phyloP scores from a whole-genome alignment of 2,888 invertebrate genomes.

The Clepsis dumicolana region DNA sequence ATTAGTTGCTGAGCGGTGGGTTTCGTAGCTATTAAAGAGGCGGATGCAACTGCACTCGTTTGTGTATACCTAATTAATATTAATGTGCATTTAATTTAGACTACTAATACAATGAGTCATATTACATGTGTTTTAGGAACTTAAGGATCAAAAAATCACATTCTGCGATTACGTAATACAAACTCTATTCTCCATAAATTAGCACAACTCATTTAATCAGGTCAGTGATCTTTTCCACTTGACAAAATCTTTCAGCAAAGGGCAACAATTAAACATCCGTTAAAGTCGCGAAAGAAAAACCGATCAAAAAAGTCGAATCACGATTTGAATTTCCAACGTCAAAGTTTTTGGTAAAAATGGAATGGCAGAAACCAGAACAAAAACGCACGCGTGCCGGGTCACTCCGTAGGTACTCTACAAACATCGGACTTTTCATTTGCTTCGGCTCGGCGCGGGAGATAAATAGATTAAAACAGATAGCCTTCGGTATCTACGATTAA shows the following conservation, averaged over 20 bases:
- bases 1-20: too few relatives aligned
- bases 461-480: constrained; percentile 30
- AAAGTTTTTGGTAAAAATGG: constrained; percentile 61
- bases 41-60: too few relatives aligned
- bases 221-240: neutral
- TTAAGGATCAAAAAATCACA: too few relatives aligned
- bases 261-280: constrained; percentile 16
- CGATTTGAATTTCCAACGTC: constrained; percentile 53
- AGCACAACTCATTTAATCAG: neutral
- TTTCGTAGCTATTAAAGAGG: too few relatives aligned
- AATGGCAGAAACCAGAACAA: constrained; percentile 62
- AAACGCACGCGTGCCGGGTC: constrained; percentile 71
- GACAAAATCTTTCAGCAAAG: constrained; percentile 1
- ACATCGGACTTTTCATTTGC: constrained; percentile 59
- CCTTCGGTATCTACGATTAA: constrained; percentile 20
- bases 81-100: too few relatives aligned
- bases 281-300: constrained; percentile 20
- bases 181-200: neutral
- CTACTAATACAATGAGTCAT: too few relatives aligned
- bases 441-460: constrained; percentile 21
- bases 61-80: too few relatives aligned
- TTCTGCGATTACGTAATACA: too few relatives aligned
- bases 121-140: too few relatives aligned
- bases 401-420: constrained; percentile 55
- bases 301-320: constrained; percentile 31